phyloP scores from a whole-genome alignment of 2,797 vertebrate species.

The Pampus argenteus region DNA sequence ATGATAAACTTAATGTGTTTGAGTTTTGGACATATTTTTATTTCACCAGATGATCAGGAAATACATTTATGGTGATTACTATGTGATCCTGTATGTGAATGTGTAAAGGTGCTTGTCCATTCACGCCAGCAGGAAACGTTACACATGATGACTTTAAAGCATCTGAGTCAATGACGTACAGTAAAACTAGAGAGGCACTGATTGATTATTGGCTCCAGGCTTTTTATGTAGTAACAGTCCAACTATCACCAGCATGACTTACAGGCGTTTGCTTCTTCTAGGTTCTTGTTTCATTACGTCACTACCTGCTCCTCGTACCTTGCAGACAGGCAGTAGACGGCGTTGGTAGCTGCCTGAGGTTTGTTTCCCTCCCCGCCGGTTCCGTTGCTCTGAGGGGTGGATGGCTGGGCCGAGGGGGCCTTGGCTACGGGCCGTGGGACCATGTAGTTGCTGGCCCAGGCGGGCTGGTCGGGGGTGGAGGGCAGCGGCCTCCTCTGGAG shows the following conservation, averaged over 20 bases:
- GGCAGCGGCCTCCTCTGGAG: slow-evolving; percentile 93
- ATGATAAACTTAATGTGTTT: too few species aligned
- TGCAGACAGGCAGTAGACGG: slow-evolving; percentile 90
- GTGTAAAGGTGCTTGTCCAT: too few species aligned
- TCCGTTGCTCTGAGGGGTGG: slow-evolving; percentile 83
- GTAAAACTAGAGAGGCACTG: too few species aligned
- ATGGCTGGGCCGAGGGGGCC: slow-evolving; percentile 70
- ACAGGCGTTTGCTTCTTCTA: neutral
- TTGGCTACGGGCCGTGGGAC: slow-evolving; percentile 86
- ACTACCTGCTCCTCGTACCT: slow-evolving; percentile 48
- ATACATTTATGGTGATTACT: too few species aligned
- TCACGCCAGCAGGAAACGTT: too few species aligned
- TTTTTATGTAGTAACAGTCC: neutral
- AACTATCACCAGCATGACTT: neutral
- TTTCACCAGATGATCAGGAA: too few species aligned
- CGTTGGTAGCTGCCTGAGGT: slow-evolving; percentile 91
- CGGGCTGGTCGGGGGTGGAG: slow-evolving; percentile 88
- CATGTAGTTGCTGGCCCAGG: slow-evolving; percentile 84
- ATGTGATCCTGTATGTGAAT: too few species aligned
- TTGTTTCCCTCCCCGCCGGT: slow-evolving; percentile 73
- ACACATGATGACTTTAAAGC: too few species aligned
- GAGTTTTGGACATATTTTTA: too few species aligned
- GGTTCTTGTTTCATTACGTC: neutral
- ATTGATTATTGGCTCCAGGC: too few species aligned
- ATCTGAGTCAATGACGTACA: too few species aligned